phyloP scores from a whole-genome alignment of 2,888 invertebrate genomes.

The Pegoplata infirma region DNA sequence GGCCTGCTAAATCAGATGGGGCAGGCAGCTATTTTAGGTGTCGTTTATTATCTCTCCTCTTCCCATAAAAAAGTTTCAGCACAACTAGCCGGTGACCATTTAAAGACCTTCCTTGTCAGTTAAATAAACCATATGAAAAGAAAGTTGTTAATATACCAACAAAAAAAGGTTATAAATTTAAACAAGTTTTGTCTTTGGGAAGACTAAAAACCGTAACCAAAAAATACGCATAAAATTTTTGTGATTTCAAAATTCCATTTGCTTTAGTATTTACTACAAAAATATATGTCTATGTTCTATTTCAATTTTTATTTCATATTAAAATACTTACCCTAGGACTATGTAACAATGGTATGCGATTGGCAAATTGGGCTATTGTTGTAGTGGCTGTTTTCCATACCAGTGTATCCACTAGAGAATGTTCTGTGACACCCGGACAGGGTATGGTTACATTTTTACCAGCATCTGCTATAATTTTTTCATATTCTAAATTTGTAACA shows the following conservation, averaged over 20 bases:
- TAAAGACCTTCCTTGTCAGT: too few relatives aligned
- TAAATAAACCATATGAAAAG: constrained; percentile 50
- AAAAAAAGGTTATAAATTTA: constrained; percentile 47
- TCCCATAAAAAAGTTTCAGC: too few relatives aligned
- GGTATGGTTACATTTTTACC: constrained; percentile 83
- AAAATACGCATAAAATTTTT: constrained; percentile 9
- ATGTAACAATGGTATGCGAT: constrained; percentile 78
- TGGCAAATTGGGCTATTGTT: constrained; percentile 78
- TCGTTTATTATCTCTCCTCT: too few relatives aligned
- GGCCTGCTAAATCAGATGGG: too few relatives aligned
- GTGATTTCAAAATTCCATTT: background rate
- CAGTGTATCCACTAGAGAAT: constrained; percentile 82
- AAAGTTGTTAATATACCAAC: constrained; percentile 10
- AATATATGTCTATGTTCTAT: background rate
- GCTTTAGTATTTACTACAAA: background rate
- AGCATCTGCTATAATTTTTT: constrained; percentile 82
- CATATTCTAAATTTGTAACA: constrained; percentile 80
- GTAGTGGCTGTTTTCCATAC: constrained; percentile 81
- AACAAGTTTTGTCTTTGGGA: constrained; percentile 52
- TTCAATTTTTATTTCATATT: background rate
- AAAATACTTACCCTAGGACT: constrained; percentile 77
- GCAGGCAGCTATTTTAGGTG: too few relatives aligned
- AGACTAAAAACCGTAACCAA: constrained; percentile 51
- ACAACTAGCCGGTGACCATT: too few relatives aligned
- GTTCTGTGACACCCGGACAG: constrained; percentile 84